Evolutionary conservation across 1,140 invertebrate species (phyloP).

Genomic region (Metopolophium dirhodum): DNA sequence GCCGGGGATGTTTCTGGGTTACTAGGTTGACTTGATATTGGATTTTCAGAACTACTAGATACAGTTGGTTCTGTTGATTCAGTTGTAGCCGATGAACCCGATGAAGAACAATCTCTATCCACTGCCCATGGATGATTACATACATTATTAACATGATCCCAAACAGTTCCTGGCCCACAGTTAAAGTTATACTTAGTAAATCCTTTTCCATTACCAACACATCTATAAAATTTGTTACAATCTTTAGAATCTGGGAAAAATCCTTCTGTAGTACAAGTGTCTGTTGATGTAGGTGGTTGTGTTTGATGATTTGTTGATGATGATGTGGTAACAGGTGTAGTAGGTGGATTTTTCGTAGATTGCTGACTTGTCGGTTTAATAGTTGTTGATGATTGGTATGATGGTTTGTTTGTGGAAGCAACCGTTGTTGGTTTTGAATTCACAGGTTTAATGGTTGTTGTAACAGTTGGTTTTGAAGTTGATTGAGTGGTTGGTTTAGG

Average conservation of each 20-base stretch:
- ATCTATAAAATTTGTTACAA: constrained; percentile 81
- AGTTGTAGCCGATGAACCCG: neutral
- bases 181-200: constrained; percentile 64
- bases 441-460: neutral
- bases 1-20: neutral
- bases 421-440: neutral
- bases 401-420: neutral
- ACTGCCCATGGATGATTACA: constrained; percentile 66
- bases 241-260: constrained; percentile 73
- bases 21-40: constrained; percentile 39
- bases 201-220: constrained; percentile 69
- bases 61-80: neutral
- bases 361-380: neutral
- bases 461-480: constrained; percentile 1
- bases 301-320: neutral
- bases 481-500: neutral
- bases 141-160: constrained; percentile 64
- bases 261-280: constrained; percentile 67
- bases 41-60: neutral
- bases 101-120: constrained; percentile 57
- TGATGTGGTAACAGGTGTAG: neutral
- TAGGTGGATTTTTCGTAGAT: neutral
- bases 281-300: neutral
- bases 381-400: neutral
- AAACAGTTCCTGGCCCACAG: constrained; percentile 64